phyloP scores from a whole-genome alignment of 2,113 vertebrate species.

The Sander vitreus region DNA sequence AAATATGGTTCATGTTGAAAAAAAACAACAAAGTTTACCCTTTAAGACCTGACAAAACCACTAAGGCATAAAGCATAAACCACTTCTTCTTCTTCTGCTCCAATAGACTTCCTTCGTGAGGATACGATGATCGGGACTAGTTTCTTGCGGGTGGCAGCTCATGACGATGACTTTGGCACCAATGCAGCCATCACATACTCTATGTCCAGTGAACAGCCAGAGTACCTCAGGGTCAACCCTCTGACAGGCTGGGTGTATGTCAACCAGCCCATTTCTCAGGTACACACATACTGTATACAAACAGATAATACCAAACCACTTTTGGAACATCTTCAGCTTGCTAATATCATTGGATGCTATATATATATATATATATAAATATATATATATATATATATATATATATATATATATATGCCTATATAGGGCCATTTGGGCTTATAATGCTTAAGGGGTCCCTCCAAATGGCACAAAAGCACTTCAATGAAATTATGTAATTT shows the following conservation, averaged over 20 bases:
- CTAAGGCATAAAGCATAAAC: neutral
- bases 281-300: conserved; percentile 45
- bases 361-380: too few species aligned
- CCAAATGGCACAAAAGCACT: neutral
- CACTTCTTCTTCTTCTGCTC: neutral
- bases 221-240: conserved; percentile 89
- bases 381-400: too few species aligned
- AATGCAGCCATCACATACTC: conserved; percentile 89
- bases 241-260: conserved; percentile 91
- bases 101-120: conserved; percentile 89
- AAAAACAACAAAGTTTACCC: too few species aligned
- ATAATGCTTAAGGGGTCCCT: neutral
- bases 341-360: too few species aligned
- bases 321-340: neutral
- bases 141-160: conserved; percentile 89
- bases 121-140: conserved; percentile 91
- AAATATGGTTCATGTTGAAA: too few species aligned
- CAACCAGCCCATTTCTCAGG: conserved; percentile 90
- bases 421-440: neutral
- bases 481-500: neutral
- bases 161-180: conserved; percentile 89
- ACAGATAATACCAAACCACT: neutral
- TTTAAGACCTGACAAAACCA: neutral
- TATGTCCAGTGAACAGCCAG: conserved; percentile 84
- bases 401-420: too few species aligned